Percentiles rank a stretch among this genome's conserved stretches.
Evolutionary conservation across 2,113 vertebrate species (phyloP).

Genomic region (Ptilorrhoa leucosticta): DNA sequence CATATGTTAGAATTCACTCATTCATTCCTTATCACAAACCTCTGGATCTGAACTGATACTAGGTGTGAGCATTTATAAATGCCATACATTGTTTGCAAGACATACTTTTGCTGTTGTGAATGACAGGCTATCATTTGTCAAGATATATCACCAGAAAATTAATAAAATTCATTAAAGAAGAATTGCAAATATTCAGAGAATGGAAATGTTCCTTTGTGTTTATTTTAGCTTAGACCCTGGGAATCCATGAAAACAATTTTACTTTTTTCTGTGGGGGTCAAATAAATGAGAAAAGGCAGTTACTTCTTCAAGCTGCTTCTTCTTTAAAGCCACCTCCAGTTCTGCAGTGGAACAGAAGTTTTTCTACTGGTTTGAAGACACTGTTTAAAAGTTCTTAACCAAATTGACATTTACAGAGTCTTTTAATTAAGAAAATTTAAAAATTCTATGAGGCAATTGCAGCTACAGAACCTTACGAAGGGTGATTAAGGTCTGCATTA

Average conservation of each 20-base stretch:
- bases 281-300: not conserved
- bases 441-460: not conserved
- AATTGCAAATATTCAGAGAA: not conserved
- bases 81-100: not conserved
- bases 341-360: not conserved
- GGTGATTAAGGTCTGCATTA: not conserved
- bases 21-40: not conserved
- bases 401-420: not conserved
- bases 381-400: not conserved
- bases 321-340: not conserved
- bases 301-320: not conserved
- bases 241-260: not conserved
- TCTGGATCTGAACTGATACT: not conserved
- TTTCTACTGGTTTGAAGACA: not conserved
- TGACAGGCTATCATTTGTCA: not conserved
- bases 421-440: not conserved
- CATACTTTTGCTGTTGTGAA: not conserved
- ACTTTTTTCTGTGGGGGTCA: not conserved
- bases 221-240: not conserved
- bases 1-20: not conserved
- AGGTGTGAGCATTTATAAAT: not conserved
- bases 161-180: not conserved
- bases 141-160: not conserved
- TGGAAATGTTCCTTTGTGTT: not conserved
- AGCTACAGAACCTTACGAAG: not conserved